Base-by-base conservation (phyloP, 2,888 invertebrate genomes). In the Oxystoma pomonae region DNA sequence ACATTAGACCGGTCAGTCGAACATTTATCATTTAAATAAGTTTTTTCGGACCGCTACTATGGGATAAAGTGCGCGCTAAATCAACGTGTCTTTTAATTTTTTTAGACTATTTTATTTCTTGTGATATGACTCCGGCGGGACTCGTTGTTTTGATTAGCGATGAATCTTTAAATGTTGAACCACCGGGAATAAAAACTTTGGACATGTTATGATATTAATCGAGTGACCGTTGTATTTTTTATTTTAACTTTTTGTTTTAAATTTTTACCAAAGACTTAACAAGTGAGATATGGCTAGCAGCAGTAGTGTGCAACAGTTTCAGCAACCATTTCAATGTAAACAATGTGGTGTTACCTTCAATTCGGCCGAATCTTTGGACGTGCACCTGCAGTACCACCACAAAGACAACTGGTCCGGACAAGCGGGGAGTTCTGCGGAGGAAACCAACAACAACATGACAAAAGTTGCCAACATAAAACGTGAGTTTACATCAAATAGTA, bases 391-490 rank as follows among this genome's bases (percentile, higher is more conserved):
- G 75, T 92, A 91, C 79, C 75, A 70, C 90, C 75, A 70, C 90
- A 89, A 90, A 78, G 90, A 91, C 75, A 90, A 90, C 76, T 91
- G 91, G 91, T 87, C 86, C 59, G 85, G 83, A 57, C 87, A 83
- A 72, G 77, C 81, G 35, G 84, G 74, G 1, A 69, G 72, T n/a
- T 67, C 71, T 77, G 86, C 60, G 74, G 84, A 85, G 69, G 86
- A 87, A 68, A 89, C 88, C 75, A 89, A 90, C 80, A 89, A 89
- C 81, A 84, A 82, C 72, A 82, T 78, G 67, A 80, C 69, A 51
- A 73, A 73, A 61, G 61, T 62, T 53, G 76, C 80, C 68, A 79
- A 75, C 70, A 80, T 77, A 76, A 74, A 86, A 85, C 84, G 83
- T 85, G 81, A 86, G 77, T 77, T 79, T 73, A 83, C 76, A 80